These are phyloP conservation scores for Chironomus riparius DNA, from an alignment of 2,888 invertebrate species.

Conservation along the genomic window DNA sequence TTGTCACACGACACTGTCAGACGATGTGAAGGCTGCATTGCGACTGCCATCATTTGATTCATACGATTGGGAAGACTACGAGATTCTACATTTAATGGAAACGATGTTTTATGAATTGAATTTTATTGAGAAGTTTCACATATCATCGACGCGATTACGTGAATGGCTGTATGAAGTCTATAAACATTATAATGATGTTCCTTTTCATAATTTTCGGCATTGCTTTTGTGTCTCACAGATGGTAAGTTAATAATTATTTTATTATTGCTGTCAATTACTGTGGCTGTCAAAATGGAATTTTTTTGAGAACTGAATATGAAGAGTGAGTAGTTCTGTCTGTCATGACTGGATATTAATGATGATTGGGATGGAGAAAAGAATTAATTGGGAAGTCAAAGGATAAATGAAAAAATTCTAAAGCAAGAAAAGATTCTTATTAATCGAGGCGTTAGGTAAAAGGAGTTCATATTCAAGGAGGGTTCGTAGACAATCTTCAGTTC, in stretches of 20 bases:
- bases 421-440: too few relatives aligned
- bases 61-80: constrained; percentile 73
- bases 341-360: too few relatives aligned
- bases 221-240: constrained; percentile 83
- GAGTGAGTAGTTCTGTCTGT: too few relatives aligned
- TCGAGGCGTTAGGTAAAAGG: too few relatives aligned
- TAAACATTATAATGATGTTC: constrained; percentile 76
- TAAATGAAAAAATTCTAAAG: too few relatives aligned
- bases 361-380: too few relatives aligned
- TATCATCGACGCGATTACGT: constrained; percentile 57
- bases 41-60: constrained; percentile 59
- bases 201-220: constrained; percentile 79
- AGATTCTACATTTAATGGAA: constrained; percentile 64
- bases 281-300: too few relatives aligned
- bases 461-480: too few relatives aligned
- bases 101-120: constrained; percentile 75
- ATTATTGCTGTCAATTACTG: too few relatives aligned
- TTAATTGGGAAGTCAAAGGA: too few relatives aligned
- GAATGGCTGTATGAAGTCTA: constrained; percentile 68
- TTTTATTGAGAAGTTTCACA: constrained; percentile 63
- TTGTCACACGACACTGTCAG: constrained; percentile 43
- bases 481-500: too few relatives aligned
- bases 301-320: too few relatives aligned
- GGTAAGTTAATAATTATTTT: constrained; percentile 47
- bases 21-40: constrained; percentile 42